Evolutionary conservation across 2,797 vertebrate genomes (phyloP).

Genomic region (Leptatherina wallacei): DNA sequence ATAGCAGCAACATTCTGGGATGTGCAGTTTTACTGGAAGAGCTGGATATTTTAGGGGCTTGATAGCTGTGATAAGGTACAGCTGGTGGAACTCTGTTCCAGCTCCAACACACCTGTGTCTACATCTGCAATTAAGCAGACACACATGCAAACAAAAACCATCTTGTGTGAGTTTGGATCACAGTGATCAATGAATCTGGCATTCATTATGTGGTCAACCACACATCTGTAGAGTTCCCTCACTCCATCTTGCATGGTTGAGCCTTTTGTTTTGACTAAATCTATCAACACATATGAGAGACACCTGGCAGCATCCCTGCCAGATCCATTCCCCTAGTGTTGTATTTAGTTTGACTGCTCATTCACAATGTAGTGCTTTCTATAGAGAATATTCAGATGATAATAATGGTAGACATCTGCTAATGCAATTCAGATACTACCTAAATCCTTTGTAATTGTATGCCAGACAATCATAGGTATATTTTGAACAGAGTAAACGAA

Average conservation of each 20-base stretch:
- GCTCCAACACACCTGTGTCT: slow-evolving; percentile 12
- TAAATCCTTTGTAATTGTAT: background rate
- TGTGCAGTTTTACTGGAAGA: background rate
- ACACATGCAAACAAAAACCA: background rate
- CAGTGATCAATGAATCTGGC: background rate
- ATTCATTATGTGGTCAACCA: slow-evolving; percentile 1
- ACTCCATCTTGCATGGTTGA: background rate
- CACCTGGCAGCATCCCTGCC: background rate
- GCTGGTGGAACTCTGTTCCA: slow-evolving; percentile 1
- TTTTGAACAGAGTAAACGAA: too few species aligned
- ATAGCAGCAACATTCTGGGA: background rate
- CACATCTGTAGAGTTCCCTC: background rate
- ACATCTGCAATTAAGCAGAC: background rate
- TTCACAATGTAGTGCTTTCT: background rate
- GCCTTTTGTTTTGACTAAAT: background rate
- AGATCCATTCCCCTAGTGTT: background rate
- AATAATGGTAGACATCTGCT: background rate
- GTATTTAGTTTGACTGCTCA: background rate
- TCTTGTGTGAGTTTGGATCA: background rate
- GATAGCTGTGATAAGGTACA: slow-evolving; percentile 8
- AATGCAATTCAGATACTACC: background rate
- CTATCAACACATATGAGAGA: background rate
- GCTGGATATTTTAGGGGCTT: background rate
- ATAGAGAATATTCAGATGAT: background rate
- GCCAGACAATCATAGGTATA: background rate